Base-by-base conservation (phyloP, 2,797 vertebrate species). In the Peromyscus nudipes region DNA sequence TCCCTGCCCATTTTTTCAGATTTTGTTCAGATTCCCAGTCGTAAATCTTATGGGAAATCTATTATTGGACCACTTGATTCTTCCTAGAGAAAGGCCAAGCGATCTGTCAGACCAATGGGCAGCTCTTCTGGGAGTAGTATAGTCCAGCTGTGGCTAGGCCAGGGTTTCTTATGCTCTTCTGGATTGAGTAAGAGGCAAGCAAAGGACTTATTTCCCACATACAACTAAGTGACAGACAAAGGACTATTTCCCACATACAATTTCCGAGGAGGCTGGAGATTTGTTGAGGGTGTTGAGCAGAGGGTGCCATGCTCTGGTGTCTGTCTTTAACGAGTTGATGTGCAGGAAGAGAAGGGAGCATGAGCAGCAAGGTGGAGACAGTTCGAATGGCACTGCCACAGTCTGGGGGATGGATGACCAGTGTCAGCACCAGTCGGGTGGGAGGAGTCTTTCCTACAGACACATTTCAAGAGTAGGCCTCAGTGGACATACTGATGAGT, bases 161-260 rank as follows among this genome's bases (percentile, higher is more conserved):
- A 17, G 21, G 40, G 16, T 23, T 81, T 76, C 19, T 7, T 46
- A 40, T 83, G 40, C 60, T n/a, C 46, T 90, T 81, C 40, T 77
- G 87, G n/a, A 91, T 96, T 96, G 92, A 37, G 4, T n/a, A 69
- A 89, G 7, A 9, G 49, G 25, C 79, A 52, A 95, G 62, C 29
- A 81, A 81, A 94, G n/a, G 60, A 67, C n/a, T 93, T 37, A 81
- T 62, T 49, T 89, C 29, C 77, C 82, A 7, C 77, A 67, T 34
- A 29, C 52, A 65, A 40, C 5, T 31, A 69, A 89, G 7, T 9
- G 52, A 21, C 82, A 52, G 94, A 21, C 82, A 49, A 81, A 49
- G 49, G 11, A 49, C 49, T 37, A 79, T 62, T 49, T 89, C 25
- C 25, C 82, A 6, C 75, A 64, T 37, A 31, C 52, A 98, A 25